These are phyloP conservation scores for Pteruthius melanotis DNA, from an alignment of 2,113 vertebrate species.

Conservation along the genomic window DNA sequence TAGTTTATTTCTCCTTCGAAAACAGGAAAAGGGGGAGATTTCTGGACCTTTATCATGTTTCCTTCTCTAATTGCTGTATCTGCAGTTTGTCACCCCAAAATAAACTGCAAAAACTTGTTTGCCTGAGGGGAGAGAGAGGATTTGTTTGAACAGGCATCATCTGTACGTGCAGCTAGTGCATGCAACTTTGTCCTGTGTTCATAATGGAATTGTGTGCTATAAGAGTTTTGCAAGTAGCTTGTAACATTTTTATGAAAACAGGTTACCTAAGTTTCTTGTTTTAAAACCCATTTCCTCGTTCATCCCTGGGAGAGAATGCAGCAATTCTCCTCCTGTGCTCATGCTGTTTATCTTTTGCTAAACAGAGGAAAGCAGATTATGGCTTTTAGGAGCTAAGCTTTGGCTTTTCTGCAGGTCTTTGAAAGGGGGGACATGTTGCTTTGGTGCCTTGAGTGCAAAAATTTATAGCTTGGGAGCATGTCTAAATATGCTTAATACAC, in stretches of 20 bases:
- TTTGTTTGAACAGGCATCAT: background rate
- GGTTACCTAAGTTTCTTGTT: background rate
- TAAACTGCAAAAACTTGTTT: background rate
- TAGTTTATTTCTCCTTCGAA: background rate
- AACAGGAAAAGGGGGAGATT: background rate
- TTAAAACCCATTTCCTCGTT: background rate
- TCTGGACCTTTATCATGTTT: background rate
- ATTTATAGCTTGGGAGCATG: background rate
- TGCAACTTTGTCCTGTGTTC: background rate
- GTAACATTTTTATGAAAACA: background rate
- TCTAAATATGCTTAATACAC: background rate
- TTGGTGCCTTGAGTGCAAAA: background rate
- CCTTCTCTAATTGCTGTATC: background rate
- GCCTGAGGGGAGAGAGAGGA: background rate
- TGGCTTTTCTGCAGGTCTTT: background rate
- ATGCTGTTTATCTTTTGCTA: background rate
- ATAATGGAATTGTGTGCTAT: background rate
- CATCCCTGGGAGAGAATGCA: background rate
- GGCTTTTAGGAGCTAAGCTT: background rate
- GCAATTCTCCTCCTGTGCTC: background rate
- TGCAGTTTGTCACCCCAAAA: background rate
- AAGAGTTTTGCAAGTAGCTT: background rate
- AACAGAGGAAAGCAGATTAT: background rate
- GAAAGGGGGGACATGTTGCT: background rate
- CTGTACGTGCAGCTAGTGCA: background rate